Evolutionary conservation across 2,113 vertebrate species (phyloP), one percentile per base, ranked within the genome.

Genomic region (Brachyistius frenatus): DNA sequence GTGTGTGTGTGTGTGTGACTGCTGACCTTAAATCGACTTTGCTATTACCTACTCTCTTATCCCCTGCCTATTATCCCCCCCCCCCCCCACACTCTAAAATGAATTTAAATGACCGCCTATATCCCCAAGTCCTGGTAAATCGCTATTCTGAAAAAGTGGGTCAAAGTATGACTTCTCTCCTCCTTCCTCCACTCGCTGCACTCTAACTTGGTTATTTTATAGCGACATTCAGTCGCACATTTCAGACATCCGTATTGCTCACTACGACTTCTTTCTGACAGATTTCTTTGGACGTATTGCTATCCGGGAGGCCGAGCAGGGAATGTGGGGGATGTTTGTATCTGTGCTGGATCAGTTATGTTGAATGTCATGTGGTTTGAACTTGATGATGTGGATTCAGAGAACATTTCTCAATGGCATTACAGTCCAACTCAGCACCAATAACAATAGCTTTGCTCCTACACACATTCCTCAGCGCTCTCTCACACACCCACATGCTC

Each of bases 1-100:
- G 65, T 68, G 64, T 44, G 65, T 68, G 64, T 44, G 31, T 58
- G 57, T 67, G 69, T 46, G 50, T 57, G 46, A 72, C 55, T 62
- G 73, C 76, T 89, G 79, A 83, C 84, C 88, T 81, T 7, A 77
- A 64, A 67, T 55, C 84, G 81, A 87, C 86, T 83, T 80, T 47
- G 56, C 81, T 60, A 4, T 89, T 84, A 75, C 52, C 78, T 74
- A 83, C 86, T 88, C 44, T 41, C 44, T 37, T 46, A 58, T 57
- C 36, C 58, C 44, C 64, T 52, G 47, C 63, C 52, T 58, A 3
- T 65, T 62, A 54, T 36, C 65, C 69, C 73, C 54, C 37, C 23
- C 23, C 23, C 23, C 23, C 37, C 23, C 23, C 23, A 1, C 23
- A 23, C 23, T 23, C 23, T 66, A 64, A 78, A 73, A 76, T 83